phyloP scores from a whole-genome alignment of 2,888 invertebrate genomes.

The Monoplex corrugatus region DNA sequence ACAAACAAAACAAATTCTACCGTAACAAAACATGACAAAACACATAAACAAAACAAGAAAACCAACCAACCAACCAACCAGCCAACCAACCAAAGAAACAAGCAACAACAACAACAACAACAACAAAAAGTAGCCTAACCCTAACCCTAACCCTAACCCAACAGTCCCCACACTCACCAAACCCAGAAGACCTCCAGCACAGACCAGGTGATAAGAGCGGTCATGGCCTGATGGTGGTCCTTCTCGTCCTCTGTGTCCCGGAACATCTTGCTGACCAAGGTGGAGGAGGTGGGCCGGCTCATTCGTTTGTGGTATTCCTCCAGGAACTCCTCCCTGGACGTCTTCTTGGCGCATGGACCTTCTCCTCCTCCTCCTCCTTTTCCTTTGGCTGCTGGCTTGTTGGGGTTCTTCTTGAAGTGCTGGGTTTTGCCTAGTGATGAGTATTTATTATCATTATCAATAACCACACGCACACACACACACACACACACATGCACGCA shows the following conservation, averaged over 20 bases:
- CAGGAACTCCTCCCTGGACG: slow-evolving; percentile 1
- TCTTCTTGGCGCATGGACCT: slow-evolving; percentile 8
- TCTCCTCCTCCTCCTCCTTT: background rate
- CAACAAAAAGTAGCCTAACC: too few relatives aligned
- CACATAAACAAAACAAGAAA: too few relatives aligned
- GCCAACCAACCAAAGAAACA: too few relatives aligned
- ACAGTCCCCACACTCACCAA: slow-evolving; percentile 54
- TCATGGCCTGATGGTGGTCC: slow-evolving; percentile 64
- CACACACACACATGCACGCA: too few relatives aligned
- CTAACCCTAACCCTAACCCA: background rate
- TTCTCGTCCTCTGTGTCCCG: slow-evolving; percentile 63
- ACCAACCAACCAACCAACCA: too few relatives aligned
- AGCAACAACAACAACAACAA: too few relatives aligned
- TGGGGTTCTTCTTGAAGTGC: slow-evolving; percentile 30
- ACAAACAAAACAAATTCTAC: too few relatives aligned
- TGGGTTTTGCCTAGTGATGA: slow-evolving; percentile 6
- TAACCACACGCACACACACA: too few relatives aligned
- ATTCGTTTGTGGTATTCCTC: slow-evolving; percentile 4
- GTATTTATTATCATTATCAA: too few relatives aligned
- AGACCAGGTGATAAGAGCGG: slow-evolving; percentile 61
- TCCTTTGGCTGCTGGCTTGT: background rate
- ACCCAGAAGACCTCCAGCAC: slow-evolving; percentile 58
- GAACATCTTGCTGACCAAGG: slow-evolving; percentile 29
- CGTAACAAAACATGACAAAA: too few relatives aligned
- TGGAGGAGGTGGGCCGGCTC: background rate